Base-by-base conservation (phyloP, 2,888 invertebrate species). In the Griposia aprilina region DNA sequence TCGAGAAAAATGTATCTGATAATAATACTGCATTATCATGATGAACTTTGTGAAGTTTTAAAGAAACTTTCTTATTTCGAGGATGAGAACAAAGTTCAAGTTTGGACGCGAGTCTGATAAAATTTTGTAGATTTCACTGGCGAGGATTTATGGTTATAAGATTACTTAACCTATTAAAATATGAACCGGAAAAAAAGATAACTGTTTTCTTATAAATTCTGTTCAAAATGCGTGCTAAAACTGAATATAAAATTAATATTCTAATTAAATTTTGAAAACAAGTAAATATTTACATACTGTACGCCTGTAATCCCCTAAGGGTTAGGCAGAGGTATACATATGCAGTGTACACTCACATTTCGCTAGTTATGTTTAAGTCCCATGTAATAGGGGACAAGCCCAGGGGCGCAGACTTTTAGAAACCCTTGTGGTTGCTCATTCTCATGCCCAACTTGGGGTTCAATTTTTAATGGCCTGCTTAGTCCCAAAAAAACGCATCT, bases 21-120 rank as follows among this genome's bases (percentile, higher is more conserved):
- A 72, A 85, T 84, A 82, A 85, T 80, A 86, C 80, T 85, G 83
- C 81, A 85, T 89, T 90, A 89, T 88, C 86, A 80, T 75, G 88
- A 87, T 87, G 81, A 84, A 84, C 69, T 75, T 73, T 52, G 78
- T 13, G 63, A 82, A 90, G 76, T 87, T 87, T 71, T 26, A 15
- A 63, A 66, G 55, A 74, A 88, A 90, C 87, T 91, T 90, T 83
- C 78, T 81, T 82, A 86, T 87, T 86, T 75, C 67, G 65, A 66
- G 57, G 84, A 75, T 78, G 72, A 81, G 76, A 82, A 85, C 66
- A 67, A 69, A 59, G 65, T 41, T 45, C 23, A 80, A 88, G 72
- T 87, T 84, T 78, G 10, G 36, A 69, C 45, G 62, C 15, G 30
- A 74, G 57, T 83, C 63, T 73, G 30, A 79, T 81, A 74, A 75